phyloP scores from a whole-genome alignment of 2,888 invertebrate genomes.

The Dorcus hopei region DNA sequence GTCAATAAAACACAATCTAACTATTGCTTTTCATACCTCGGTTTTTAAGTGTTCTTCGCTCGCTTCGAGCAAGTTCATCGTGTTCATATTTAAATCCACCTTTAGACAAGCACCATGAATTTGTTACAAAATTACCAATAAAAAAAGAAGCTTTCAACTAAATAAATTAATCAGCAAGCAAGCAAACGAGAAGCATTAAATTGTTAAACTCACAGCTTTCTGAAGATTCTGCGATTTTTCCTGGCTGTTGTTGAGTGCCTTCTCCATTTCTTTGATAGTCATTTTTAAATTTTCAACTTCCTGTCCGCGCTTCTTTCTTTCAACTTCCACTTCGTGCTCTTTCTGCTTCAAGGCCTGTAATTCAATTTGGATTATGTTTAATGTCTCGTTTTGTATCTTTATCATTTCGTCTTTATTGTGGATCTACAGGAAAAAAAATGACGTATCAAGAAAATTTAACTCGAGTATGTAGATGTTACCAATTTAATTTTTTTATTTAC shows the following conservation, averaged over 20 bases:
- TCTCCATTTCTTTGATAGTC: constrained; percentile 38
- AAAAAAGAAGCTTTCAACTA: too few species aligned
- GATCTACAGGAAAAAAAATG: constrained; percentile 20
- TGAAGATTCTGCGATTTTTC: constrained; percentile 40
- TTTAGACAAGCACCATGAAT: constrained; percentile 15
- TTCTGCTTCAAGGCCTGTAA: constrained; percentile 29
- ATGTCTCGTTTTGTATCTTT: constrained; percentile 28
- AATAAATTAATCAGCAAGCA: neutral
- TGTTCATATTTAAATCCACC: constrained; percentile 44
- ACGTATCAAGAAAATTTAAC: neutral
- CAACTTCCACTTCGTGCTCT: constrained; percentile 29
- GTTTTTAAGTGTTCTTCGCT: constrained; percentile 38
- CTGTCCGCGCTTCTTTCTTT: constrained; percentile 30
- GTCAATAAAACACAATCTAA: neutral
- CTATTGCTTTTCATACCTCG: constrained; percentile 34
- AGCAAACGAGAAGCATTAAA: neutral
- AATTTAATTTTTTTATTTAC: constrained; percentile 14
- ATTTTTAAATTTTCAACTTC: constrained; percentile 38
- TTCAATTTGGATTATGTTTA: constrained; percentile 32
- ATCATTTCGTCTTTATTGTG: constrained; percentile 33
- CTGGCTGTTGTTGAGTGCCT: constrained; percentile 34
- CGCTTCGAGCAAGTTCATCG: constrained; percentile 41
- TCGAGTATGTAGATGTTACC: neutral
- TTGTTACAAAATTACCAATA: too few species aligned
- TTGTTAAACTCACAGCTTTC: constrained; percentile 38